Base-by-base conservation (phyloP, 2,113 vertebrate genomes). In the Megaleporinus macrocephalus region DNA sequence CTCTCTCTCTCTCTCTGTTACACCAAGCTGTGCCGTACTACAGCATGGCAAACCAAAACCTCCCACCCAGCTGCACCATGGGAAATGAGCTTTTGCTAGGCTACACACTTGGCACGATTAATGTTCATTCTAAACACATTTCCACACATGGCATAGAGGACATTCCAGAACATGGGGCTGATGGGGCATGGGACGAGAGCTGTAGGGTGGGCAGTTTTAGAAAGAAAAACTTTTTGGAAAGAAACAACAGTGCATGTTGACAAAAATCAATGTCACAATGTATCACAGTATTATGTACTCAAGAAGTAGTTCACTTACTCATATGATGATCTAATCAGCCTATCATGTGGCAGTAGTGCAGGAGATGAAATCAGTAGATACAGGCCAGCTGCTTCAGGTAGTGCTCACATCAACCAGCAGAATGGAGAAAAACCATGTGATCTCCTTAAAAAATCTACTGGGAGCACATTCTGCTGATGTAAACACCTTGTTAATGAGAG, bases 41-140 rank as follows among this genome's bases (percentile, higher is more conserved):
- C 93, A 86, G 90, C 90, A 93, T 90, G 91, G n/a, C 91, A 89
- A 91, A 93, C 93, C 89, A 92, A 93, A 92, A 90, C 89, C 90
- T 92, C 89, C 92, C 81, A 70, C 94, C 93, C 95, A 96, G 94
- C 95, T 96, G 96, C 81, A 85, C 66, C 29, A 81, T 83, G 91
- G 93, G 89, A 92, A 94, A 91, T 90, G 87, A 91, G 91, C 1
- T 78, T 73, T 41, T 86, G 82, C 85, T 61, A 61, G 22, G 57
- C 57, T 89, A 89, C 91, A 90, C 84, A 87, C 89, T 91, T 89
- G 63, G 62, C 62, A 91, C 90, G 3, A 94, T 94, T 96, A 93
- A 94, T 90, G 81, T 55, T 63, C 78, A 33, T 27, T 49, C 5
- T 15, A 53, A 65, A 62, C 73, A 59, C 20, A 61, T 69, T 61